Evolutionary conservation across 2,797 vertebrate species (phyloP).

Genomic region (Poecilia wingei): DNA sequence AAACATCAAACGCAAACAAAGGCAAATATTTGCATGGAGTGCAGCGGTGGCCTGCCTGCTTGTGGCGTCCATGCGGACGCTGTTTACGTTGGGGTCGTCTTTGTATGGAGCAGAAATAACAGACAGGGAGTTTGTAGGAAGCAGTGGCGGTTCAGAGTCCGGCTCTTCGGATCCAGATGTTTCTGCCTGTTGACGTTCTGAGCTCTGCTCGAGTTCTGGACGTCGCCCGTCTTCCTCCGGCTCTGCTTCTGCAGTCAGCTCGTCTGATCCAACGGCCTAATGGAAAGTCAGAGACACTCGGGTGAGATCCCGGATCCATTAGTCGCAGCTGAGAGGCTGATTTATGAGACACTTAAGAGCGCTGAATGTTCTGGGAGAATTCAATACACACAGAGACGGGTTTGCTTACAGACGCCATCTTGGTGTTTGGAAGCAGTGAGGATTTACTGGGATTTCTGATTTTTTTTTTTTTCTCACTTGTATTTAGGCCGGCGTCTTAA

Average conservation of each 20-base stretch:
- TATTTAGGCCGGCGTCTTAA: not conserved
- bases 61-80: conserved; percentile 28
- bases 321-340: conserved; percentile 21
- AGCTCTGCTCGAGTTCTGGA: conserved; percentile 27
- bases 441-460: not conserved
- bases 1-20: not conserved
- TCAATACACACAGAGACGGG: conserved; percentile 22
- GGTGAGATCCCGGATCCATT: conserved; percentile 16
- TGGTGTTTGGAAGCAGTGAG: not conserved
- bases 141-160: conserved; percentile 14
- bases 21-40: not conserved
- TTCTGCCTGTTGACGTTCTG: conserved; percentile 37
- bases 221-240: conserved; percentile 26
- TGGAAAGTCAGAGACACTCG: conserved; percentile 23
- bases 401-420: not conserved
- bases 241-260: conserved; percentile 21
- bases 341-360: conserved; percentile 27
- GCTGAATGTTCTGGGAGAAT: conserved; percentile 27
- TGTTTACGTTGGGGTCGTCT: conserved; percentile 22
- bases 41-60: conserved; percentile 37
- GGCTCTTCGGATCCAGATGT: conserved; percentile 32
- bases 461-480: not conserved
- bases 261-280: conserved; percentile 47
- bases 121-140: conserved; percentile 26
- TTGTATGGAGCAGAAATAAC: conserved; percentile 27